Conservation (phyloP, 2,797 vertebrate species). For the Alfaro cultratus region DNA sequence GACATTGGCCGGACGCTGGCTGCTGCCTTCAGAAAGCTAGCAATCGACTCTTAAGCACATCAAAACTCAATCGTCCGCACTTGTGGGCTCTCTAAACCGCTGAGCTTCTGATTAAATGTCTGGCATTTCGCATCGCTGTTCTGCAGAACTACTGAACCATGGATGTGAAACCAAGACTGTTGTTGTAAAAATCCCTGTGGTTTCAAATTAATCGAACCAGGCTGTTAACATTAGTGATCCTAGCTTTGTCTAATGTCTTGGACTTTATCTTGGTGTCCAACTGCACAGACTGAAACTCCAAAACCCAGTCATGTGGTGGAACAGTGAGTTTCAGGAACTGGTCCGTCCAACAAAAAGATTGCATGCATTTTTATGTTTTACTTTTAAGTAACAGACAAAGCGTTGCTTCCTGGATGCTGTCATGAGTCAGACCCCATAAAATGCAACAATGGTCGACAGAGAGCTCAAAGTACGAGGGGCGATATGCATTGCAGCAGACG, state of each 20-base stretch:
- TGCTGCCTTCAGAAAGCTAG: neutral
- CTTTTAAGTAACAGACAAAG: neutral
- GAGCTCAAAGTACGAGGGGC: constrained; percentile 8
- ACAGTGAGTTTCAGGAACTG: neutral
- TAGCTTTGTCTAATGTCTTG: neutral
- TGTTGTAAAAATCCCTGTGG: constrained; percentile 6
- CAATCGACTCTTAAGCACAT: too few relatives aligned
- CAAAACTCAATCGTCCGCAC: neutral
- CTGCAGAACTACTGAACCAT: neutral
- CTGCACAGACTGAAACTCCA: neutral
- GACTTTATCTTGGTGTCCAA: too few relatives aligned
- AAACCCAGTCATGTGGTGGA: neutral
- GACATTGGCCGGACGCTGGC: neutral
- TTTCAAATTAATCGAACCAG: neutral
- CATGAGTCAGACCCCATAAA: constrained; percentile 8
- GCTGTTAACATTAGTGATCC: neutral
- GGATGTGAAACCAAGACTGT: neutral
- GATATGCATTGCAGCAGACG: neutral
- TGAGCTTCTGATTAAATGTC: neutral
- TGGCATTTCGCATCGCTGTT: neutral
- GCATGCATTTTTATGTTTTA: neutral
- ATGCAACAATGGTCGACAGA: neutral
- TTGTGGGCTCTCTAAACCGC: neutral
- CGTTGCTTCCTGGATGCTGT: neutral
- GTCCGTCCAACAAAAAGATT: neutral